Conservation (phyloP, 2,113 vertebrate species). For the Uropsilus gracilis region DNA sequence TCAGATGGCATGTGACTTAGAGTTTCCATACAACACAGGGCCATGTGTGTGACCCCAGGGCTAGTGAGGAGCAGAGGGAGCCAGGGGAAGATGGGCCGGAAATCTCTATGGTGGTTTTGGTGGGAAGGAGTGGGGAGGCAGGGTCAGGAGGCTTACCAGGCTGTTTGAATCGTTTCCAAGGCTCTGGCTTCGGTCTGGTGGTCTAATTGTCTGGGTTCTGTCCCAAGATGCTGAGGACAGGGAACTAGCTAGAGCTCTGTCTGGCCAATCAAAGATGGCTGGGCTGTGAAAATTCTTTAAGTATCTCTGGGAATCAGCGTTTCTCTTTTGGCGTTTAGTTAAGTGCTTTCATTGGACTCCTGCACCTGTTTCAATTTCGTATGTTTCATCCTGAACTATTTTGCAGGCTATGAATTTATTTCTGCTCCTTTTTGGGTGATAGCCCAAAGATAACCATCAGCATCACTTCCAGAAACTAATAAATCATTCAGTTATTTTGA, state of each 20-base stretch:
- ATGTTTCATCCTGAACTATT: too few species aligned
- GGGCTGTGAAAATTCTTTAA: not conserved
- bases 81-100: rapidly evolving
- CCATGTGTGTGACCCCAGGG: not conserved
- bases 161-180: not conserved
- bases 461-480: too few species aligned
- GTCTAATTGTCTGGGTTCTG: not conserved
- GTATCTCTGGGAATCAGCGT: not conserved
- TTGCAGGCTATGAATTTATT: too few species aligned
- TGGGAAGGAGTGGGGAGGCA: not conserved
- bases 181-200: not conserved
- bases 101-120: not conserved
- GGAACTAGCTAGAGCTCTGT: rapidly evolving
- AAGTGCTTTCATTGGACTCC: too few species aligned
- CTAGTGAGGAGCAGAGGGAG: not conserved
- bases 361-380: too few species aligned
- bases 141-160: not conserved
- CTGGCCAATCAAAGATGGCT: not conserved
- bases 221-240: not conserved
- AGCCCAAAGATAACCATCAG: too few species aligned
- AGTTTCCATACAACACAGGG: not conserved
- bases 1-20: too few species aligned
- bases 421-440: too few species aligned
- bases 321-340: not conserved
- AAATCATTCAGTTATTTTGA: too few species aligned